These are phyloP conservation scores for Meloe dianella DNA, from an alignment of 2,888 invertebrate species.

Conservation along the genomic window DNA sequence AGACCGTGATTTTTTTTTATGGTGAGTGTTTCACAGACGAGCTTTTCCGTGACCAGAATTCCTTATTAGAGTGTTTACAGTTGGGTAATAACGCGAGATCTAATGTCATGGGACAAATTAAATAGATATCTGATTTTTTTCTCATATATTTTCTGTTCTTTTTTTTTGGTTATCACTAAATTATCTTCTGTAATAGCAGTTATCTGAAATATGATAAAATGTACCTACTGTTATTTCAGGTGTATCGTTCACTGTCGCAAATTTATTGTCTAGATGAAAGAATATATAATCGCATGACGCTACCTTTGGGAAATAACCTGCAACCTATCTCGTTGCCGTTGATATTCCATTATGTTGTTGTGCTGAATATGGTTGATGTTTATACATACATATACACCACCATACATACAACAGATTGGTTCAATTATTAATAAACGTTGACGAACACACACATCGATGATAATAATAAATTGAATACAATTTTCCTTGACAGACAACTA, in stretches of 20 bases:
- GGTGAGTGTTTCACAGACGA: no score
- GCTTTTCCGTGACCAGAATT: no score
- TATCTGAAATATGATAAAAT: no score
- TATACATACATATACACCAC: no score
- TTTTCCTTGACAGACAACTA: no score
- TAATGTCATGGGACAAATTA: background rate
- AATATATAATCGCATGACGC: background rate
- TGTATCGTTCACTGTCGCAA: background rate
- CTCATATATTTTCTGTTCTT: no score
- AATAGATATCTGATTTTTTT: no score
- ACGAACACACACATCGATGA: background rate
- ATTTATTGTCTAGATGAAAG: background rate
- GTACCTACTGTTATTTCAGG: background rate
- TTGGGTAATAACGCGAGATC: no score
- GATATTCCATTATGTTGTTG: constrained; percentile 9
- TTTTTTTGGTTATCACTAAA: background rate
- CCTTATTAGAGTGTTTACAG: no score
- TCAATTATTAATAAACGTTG: constrained; percentile 1
- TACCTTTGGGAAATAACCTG: constrained; percentile 8
- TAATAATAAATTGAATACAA: background rate
- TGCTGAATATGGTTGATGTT: background rate
- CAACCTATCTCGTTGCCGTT: constrained; percentile 1
- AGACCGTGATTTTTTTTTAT: no score
- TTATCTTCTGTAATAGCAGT: background rate
- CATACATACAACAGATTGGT: background rate